Conservation (phyloP, 2,888 invertebrate genomes). For the Caprella mutica region DNA sequence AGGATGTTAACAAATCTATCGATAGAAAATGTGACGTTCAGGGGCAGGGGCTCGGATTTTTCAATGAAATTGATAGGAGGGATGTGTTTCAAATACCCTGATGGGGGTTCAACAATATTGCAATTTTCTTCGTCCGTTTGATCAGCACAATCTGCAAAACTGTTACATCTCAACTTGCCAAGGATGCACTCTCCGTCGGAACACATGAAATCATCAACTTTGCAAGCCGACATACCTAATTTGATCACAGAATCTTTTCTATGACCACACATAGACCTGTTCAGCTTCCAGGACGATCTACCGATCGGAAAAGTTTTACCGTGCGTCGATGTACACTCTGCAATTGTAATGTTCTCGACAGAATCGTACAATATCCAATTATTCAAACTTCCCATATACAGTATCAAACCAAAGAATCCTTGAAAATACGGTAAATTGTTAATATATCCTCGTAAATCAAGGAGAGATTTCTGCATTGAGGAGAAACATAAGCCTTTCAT, state of each 20-base stretch:
- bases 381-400: not conserved
- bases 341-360: not conserved
- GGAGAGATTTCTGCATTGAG: not conserved
- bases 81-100: not conserved
- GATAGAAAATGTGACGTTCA: not conserved
- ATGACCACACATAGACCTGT: not conserved
- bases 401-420: not conserved
- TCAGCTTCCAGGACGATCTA: not conserved
- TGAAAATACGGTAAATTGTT: slow-evolving; percentile 1
- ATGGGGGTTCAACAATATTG: not conserved
- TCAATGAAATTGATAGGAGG: not conserved
- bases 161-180: not conserved
- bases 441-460: not conserved
- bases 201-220: slow-evolving; percentile 1
- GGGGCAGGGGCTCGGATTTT: not conserved
- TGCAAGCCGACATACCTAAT: slow-evolving; percentile 3
- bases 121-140: slow-evolving; percentile 2
- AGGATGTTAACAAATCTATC: not conserved
- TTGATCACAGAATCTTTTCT: not conserved
- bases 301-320: slow-evolving; percentile 1
- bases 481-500: not conserved
- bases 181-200: slow-evolving; percentile 3
- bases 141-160: not conserved
- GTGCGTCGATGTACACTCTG: not conserved
- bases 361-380: not conserved